phyloP scores from a whole-genome alignment of 2,797 vertebrate species.

The Smutsia gigantea region DNA sequence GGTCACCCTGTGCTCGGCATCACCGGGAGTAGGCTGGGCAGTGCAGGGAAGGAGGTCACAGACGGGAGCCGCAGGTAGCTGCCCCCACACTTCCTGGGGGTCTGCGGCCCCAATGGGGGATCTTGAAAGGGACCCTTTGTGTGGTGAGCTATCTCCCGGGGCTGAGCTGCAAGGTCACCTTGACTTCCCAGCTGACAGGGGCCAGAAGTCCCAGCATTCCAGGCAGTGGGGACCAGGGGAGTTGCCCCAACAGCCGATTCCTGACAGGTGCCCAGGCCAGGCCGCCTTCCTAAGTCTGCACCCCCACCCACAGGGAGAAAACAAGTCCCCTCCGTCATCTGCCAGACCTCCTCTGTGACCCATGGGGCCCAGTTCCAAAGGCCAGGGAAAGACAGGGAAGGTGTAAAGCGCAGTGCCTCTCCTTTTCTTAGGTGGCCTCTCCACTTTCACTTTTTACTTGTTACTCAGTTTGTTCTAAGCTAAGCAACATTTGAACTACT shows the following conservation, averaged over 20 bases:
- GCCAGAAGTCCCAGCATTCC: background rate
- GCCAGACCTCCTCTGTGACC: background rate
- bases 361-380: background rate
- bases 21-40: too few species aligned
- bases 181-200: background rate
- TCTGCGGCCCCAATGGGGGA: background rate
- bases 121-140: background rate
- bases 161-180: background rate
- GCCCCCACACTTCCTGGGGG: background rate
- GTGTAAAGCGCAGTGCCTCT: accelerated
- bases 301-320: background rate
- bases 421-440: too few species aligned
- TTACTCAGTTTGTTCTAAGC: background rate
- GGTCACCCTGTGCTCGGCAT: background rate
- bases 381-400: accelerated
- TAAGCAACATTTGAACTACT: background rate
- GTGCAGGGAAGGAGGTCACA: background rate
- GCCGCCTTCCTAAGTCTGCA: background rate
- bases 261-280: background rate
- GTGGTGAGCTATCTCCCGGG: background rate
- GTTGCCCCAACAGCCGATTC: accelerated
- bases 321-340: background rate
- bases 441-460: background rate
- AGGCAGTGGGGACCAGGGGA: too few species aligned
- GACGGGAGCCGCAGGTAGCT: background rate